These are phyloP conservation scores for Antennarius striatus DNA, from an alignment of 2,113 vertebrate species.

Conservation along the genomic window DNA sequence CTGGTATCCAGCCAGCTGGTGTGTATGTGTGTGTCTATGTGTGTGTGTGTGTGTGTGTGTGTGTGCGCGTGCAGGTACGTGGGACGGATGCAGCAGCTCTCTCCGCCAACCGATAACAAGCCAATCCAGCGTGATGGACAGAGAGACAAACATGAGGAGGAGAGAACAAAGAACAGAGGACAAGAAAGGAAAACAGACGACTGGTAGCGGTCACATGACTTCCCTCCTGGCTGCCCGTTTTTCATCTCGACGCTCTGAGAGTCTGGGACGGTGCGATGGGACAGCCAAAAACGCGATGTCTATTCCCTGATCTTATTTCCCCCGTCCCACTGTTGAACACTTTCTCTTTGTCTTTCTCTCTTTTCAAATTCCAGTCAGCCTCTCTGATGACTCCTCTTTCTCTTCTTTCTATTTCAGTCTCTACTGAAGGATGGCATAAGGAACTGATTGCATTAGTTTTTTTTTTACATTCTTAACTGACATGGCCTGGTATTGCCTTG, in stretches of 20 bases:
- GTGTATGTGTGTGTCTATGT: conserved; percentile 10
- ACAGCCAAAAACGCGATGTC: no score
- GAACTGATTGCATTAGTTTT: conserved; percentile 20
- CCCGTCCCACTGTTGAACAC: no score
- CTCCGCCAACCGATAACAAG: conserved; percentile 50
- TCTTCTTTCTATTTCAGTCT: neutral
- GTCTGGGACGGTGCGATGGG: conserved; percentile 11
- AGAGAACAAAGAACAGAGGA: conserved; percentile 33
- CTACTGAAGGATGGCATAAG: no score
- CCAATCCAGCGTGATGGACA: conserved; percentile 39
- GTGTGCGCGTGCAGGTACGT: neutral
- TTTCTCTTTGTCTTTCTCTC: no score
- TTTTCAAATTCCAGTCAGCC: no score
- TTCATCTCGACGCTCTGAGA: conserved; percentile 21
- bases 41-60: neutral
- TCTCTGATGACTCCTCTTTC: no score
- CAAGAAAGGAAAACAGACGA: conserved; percentile 20
- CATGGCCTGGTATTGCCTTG: no score
- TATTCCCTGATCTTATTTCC: no score
- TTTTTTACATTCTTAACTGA: neutral
- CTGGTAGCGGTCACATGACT: conserved; percentile 21
- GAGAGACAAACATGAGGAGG: conserved; percentile 34
- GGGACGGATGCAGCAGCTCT: conserved; percentile 30
- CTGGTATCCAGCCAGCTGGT: conserved; percentile 24
- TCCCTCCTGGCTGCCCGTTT: conserved; percentile 11